Percentiles rank a stretch among this genome's conserved stretches.
These are phyloP conservation scores for Monochamus saltuarius DNA, from an alignment of 1,140 invertebrate genomes.

Conservation along the genomic window DNA sequence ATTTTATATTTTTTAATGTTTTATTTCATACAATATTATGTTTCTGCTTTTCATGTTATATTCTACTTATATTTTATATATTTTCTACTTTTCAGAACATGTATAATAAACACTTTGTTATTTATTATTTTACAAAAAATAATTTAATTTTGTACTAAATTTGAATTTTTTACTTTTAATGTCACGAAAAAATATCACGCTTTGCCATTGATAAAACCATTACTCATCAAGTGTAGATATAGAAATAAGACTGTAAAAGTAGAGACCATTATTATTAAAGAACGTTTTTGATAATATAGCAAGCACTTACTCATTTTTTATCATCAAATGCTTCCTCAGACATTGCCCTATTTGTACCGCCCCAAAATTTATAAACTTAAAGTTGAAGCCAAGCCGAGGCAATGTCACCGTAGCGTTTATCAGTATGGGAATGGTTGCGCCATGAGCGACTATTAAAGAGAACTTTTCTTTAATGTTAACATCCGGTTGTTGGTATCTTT, in stretches of 20 bases:
- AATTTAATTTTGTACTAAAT: too few relatives aligned
- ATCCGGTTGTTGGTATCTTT: background rate
- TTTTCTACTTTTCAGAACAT: too few relatives aligned
- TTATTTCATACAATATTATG: too few relatives aligned
- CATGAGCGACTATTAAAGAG: conserved; percentile 35
- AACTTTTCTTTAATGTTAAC: conserved; percentile 22
- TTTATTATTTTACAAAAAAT: too few relatives aligned
- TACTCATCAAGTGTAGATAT: background rate
- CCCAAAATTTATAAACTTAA: conserved; percentile 46
- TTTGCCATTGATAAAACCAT: background rate
- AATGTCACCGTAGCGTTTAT: conserved; percentile 18
- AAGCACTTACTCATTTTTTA: conserved; percentile 51
- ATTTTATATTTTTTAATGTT: too few relatives aligned
- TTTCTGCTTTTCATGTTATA: too few relatives aligned
- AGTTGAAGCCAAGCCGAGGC: background rate
- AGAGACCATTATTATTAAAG: background rate
- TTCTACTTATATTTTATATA: too few relatives aligned
- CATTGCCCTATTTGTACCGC: conserved; percentile 51
- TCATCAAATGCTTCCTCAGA: conserved; percentile 41
- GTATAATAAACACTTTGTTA: too few relatives aligned
- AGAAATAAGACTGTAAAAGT: background rate
- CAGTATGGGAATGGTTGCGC: conserved; percentile 21
- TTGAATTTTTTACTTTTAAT: too few relatives aligned
- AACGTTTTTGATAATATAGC: conserved; percentile 1
- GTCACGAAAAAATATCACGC: too few relatives aligned